These are phyloP conservation scores for Callaeas wilsoni DNA, from an alignment of 2,113 vertebrate species.

Conservation along the genomic window DNA sequence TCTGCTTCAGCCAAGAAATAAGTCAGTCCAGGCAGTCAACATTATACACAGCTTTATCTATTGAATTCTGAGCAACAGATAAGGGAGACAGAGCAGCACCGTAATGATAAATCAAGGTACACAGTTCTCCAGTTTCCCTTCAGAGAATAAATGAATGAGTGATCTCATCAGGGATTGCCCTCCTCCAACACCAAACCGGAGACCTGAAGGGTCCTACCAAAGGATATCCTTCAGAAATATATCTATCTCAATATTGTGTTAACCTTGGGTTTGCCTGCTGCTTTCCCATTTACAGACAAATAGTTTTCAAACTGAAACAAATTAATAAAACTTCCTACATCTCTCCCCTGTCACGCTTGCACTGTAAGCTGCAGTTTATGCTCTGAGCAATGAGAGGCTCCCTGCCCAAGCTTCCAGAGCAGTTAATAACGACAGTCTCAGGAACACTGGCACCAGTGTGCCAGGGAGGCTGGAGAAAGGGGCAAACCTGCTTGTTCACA, in stretches of 20 bases:
- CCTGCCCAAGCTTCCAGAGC: not conserved
- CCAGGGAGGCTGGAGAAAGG: not conserved
- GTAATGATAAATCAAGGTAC: not conserved
- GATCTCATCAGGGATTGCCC: not conserved
- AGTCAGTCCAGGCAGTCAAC: not conserved
- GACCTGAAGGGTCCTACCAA: not conserved
- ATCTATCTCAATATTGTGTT: no score
- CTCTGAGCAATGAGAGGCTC: not conserved
- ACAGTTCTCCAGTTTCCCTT: not conserved
- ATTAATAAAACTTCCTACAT: not conserved
- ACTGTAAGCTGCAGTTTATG: not conserved
- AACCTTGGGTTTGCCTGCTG: not conserved
- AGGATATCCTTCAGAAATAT: not conserved
- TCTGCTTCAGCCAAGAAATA: not conserved
- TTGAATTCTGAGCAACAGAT: not conserved
- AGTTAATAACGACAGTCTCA: not conserved
- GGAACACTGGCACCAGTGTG: not conserved
- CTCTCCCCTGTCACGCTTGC: not conserved
- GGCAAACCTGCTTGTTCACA: not conserved
- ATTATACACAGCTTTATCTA: not conserved
- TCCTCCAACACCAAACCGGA: not conserved
- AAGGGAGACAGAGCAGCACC: not conserved
- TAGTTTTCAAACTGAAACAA: not conserved
- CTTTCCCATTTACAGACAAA: not conserved
- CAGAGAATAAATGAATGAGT: not conserved